Percentiles rank a stretch among this genome's conserved stretches.
Conservation (phyloP, 2,113 vertebrate species). For the Sinocyclocheilus grahami region DNA sequence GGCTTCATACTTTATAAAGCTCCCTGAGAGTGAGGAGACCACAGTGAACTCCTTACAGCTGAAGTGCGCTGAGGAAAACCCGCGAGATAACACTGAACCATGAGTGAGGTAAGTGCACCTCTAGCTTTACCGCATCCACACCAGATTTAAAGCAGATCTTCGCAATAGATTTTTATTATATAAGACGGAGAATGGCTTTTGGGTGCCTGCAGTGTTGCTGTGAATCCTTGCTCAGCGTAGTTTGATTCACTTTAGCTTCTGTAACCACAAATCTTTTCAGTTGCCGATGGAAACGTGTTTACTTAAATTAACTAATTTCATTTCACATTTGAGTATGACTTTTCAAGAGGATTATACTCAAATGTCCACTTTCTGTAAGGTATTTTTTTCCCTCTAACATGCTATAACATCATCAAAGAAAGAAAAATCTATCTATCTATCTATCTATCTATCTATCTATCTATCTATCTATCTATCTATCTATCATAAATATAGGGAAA, state of each 20-base stretch:
- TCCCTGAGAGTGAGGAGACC: slow-evolving; percentile 62
- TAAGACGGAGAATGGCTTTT: too few species aligned
- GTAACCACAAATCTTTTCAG: not conserved
- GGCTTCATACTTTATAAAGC: slow-evolving; percentile 78
- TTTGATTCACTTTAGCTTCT: not conserved
- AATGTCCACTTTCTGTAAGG: not conserved
- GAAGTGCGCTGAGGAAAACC: slow-evolving; percentile 29
- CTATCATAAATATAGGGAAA: too few species aligned
- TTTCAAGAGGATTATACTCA: not conserved
- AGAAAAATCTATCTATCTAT: not conserved
- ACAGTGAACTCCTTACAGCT: slow-evolving; percentile 62
- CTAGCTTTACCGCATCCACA: not conserved
- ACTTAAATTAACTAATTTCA: not conserved
- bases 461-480: slow-evolving; percentile 6
- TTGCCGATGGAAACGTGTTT: not conserved
- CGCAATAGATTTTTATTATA: not conserved
- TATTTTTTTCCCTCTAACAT: not conserved
- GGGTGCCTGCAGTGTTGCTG: too few species aligned
- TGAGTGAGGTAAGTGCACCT: slow-evolving; percentile 77
- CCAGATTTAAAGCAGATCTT: not conserved
- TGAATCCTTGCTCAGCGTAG: not conserved
- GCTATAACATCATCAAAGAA: not conserved
- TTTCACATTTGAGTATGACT: not conserved
- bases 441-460: not conserved
- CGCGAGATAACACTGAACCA: slow-evolving; percentile 60